Conservation (phyloP, 1,140 invertebrate species). For the Caenorhabditis brenneri region DNA sequence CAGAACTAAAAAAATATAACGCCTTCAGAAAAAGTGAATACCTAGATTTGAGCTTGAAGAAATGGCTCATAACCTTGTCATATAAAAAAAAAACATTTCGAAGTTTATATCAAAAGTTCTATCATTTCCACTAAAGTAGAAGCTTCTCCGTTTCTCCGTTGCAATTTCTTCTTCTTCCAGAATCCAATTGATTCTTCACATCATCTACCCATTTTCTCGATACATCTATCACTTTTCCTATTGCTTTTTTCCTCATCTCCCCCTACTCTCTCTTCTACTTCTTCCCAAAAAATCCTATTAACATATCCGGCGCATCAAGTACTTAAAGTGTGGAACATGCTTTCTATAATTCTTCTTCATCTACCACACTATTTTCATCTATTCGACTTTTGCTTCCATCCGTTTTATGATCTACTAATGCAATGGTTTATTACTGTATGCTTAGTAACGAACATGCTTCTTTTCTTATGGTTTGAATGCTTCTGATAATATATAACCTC, state of each 20-base stretch:
- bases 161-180: too few species aligned
- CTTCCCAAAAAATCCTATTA: conserved; percentile 36
- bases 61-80: too few species aligned
- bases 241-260: not conserved
- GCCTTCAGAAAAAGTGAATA: too few species aligned
- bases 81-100: too few species aligned
- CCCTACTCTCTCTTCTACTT: not conserved
- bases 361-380: not conserved
- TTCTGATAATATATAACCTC: not conserved
- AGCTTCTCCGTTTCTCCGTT: too few species aligned
- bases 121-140: too few species aligned
- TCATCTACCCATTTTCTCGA: not conserved
- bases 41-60: too few species aligned
- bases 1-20: too few species aligned
- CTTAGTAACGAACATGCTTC: conserved; percentile 18
- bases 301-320: conserved; percentile 43
- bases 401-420: conserved; percentile 41
- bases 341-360: not conserved
- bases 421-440: conserved; percentile 41
- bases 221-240: not conserved
- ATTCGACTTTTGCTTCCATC: conserved; percentile 32
- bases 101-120: too few species aligned
- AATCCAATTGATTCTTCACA: too few species aligned
- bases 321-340: conserved; percentile 34
- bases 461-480: not conserved